A percentile compares a stretch with the other conserved stretches of the same genome.
Conservation (phyloP, 2,888 invertebrate species). For the Microplitis manilae region DNA sequence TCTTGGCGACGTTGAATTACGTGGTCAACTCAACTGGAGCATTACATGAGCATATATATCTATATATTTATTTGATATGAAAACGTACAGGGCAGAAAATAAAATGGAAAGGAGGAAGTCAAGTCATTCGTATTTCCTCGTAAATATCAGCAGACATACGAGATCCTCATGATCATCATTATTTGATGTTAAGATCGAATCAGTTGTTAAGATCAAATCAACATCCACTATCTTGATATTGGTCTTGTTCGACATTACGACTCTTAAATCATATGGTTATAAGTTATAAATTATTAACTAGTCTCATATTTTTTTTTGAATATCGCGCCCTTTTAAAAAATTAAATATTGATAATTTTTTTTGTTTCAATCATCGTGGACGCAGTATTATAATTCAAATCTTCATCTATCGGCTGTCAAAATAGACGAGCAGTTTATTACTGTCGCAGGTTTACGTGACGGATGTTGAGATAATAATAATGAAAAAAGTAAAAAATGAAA, state of each 20-base stretch:
- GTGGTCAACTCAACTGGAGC: slow-evolving; percentile 44
- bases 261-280: no score
- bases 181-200: not conserved
- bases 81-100: not conserved
- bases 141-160: slow-evolving; percentile 6
- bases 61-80: slow-evolving; percentile 7
- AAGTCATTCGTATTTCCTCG: slow-evolving; percentile 29
- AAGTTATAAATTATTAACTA: no score
- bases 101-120: slow-evolving; percentile 50
- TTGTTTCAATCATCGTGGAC: not conserved
- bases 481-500: not conserved
- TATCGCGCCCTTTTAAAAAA: no score
- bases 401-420: not conserved
- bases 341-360: no score
- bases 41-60: slow-evolving; percentile 25
- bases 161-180: not conserved
- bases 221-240: slow-evolving; percentile 2
- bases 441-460: not conserved
- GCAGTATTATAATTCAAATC: slow-evolving; percentile 6
- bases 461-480: not conserved
- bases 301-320: no score
- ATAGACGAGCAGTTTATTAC: not conserved
- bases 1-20: slow-evolving; percentile 19
- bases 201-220: not conserved
- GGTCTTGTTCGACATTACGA: not conserved